A percentile compares a stretch with the other conserved stretches of the same genome.
phyloP scores from a whole-genome alignment of 2,888 invertebrate genomes.

The Pelosia muscerda region DNA sequence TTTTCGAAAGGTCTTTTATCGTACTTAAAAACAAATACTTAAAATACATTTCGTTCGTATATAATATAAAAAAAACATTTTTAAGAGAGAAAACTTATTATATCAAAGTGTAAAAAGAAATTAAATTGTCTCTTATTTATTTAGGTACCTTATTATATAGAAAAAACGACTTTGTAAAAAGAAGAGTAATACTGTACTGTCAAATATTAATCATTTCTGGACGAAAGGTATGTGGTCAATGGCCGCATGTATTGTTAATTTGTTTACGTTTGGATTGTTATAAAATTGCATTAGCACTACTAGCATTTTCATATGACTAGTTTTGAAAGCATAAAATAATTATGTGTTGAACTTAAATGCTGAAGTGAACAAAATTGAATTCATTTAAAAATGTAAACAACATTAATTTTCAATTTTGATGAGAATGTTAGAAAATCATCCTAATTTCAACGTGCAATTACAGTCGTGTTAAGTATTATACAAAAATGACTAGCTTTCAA shows the following conservation, averaged over 20 bases:
- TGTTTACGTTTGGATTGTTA: constrained; percentile 66
- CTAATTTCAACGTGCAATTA: constrained; percentile 21
- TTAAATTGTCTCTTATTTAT: too few relatives aligned
- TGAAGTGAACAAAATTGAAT: constrained; percentile 14
- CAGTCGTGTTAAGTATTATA: constrained; percentile 28
- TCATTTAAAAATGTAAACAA: constrained; percentile 35
- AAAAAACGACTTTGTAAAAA: too few relatives aligned
- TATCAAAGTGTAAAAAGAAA: too few relatives aligned
- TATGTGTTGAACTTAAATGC: constrained; percentile 6
- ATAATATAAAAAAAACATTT: too few relatives aligned
- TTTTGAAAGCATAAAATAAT: constrained; percentile 19
- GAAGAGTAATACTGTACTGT: too few relatives aligned
- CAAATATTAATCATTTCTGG: constrained; percentile 30
- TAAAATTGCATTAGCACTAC: constrained; percentile 30
- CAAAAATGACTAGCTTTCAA: constrained; percentile 70
- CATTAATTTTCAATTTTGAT: constrained; percentile 20
- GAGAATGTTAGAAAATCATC: constrained; percentile 50
- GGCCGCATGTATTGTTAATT: constrained; percentile 70
- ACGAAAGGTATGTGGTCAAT: constrained; percentile 58
- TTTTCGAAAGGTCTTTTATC: too few relatives aligned
- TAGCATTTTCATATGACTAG: constrained; percentile 25
- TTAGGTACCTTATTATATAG: too few relatives aligned
- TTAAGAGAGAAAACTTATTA: too few relatives aligned
- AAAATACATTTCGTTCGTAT: too few relatives aligned
- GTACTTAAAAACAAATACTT: too few relatives aligned